Evolutionary conservation across 2,888 invertebrate species (phyloP), one percentile per base, ranked within the genome.

Genomic region (Mythimna lalbum): DNA sequence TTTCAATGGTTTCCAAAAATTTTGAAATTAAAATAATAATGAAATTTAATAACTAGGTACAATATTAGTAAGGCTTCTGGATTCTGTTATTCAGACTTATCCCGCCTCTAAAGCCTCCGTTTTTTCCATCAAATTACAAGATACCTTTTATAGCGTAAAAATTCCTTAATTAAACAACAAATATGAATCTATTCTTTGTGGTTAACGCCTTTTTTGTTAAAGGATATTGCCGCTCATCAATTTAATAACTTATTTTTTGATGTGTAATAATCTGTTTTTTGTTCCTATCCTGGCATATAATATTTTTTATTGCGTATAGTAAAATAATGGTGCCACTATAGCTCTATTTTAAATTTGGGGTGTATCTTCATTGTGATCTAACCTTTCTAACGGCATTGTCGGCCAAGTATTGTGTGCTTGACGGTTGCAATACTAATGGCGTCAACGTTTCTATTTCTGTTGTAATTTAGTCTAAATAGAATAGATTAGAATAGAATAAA

Each of bases 91-190:
- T 87, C 85, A 67, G 77, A 75, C 77, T 80, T 71, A 77, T 76
- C 83, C 85, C 82, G 84, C 85, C 87, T 74, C 76, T 65, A 70
- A 50, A 70, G 53, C 66, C 69, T 69, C 69, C 76, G 78, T 86
- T 85, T 79, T 80, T 86, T 80, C 63, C 31, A 76, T 70, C 69
- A 78, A 90, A 91, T 92, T 91, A 90, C 85, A 89, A 88, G 81
- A 87, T 87, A 84, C 88, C 89, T 89, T 89, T 93, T 93, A 94
- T 91, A 92, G 91, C 93, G 94, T 93, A 91, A 94, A 93, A 93
- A 93, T 91, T 89, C 89, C 86, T 93, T 94, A 94, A 94, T 94
- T 94, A 94, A 93, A 94, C 92, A 92, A 85, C 91, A 93, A 94
- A 93, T 92, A 92, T 89, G 89, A 90, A 88, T 90, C 90, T 84